phyloP scores from a whole-genome alignment of 2,113 vertebrate species.

The Lipophrys pholis region DNA sequence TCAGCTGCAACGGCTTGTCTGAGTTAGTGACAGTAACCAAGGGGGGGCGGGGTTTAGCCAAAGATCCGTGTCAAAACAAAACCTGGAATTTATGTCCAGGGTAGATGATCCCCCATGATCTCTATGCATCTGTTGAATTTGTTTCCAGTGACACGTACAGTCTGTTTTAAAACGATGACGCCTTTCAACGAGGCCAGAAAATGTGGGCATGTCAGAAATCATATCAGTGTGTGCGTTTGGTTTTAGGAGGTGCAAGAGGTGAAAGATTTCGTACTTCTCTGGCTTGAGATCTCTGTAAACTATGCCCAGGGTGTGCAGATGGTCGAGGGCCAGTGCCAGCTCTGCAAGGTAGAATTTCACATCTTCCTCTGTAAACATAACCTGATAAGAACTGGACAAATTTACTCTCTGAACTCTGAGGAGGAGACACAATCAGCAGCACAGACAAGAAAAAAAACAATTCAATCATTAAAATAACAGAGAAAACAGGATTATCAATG shows the following conservation, averaged over 20 bases:
- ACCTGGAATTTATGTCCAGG: too few species aligned
- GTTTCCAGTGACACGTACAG: too few species aligned
- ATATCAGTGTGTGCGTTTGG: too few species aligned
- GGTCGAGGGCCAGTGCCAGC: slow-evolving; percentile 98
- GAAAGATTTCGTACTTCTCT: slow-evolving; percentile 90
- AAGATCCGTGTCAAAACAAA: too few species aligned
- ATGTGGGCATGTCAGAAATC: too few species aligned
- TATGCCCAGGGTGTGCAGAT: slow-evolving; percentile 98
- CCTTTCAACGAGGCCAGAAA: too few species aligned
- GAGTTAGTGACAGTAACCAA: too few species aligned
- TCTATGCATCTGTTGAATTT: too few species aligned
- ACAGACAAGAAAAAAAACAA: slow-evolving; percentile 41
- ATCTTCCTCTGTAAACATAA: slow-evolving; percentile 99
- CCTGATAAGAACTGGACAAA: slow-evolving; percentile 98
- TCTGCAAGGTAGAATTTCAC: slow-evolving; percentile 99
- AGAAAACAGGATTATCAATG: slow-evolving; percentile 57
- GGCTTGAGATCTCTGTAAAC: slow-evolving; percentile 99
- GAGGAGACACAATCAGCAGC: slow-evolving; percentile 69
- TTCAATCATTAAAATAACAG: slow-evolving; percentile 49
- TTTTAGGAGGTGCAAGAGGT: background rate
- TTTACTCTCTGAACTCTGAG: slow-evolving; percentile 91
- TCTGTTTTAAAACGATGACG: too few species aligned
- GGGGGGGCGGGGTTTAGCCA: too few species aligned
- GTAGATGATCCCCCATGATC: too few species aligned
- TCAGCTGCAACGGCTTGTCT: too few species aligned